phyloP scores from a whole-genome alignment of 2,888 invertebrate genomes.

The Globia sparganii region DNA sequence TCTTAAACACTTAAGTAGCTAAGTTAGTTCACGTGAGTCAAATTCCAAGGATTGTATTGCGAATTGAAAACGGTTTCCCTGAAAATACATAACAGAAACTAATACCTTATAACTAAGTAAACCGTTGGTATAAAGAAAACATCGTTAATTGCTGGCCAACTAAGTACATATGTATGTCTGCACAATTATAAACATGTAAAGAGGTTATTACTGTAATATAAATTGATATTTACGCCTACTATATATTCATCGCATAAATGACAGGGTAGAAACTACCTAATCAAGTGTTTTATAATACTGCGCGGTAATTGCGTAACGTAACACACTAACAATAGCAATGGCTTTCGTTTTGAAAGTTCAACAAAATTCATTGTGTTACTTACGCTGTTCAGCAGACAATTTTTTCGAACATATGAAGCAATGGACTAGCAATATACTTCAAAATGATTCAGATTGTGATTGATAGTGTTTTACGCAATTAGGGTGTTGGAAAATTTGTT shows the following conservation, averaged over 20 bases:
- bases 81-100: conserved; percentile 37
- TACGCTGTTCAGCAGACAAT: too few relatives aligned
- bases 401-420: not conserved
- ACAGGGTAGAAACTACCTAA: not conserved
- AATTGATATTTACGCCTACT: conserved; percentile 25
- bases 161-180: conserved; percentile 6
- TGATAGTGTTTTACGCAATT: too few relatives aligned
- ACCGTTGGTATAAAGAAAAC: conserved; percentile 19
- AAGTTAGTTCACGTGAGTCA: conserved; percentile 38
- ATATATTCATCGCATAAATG: conserved; percentile 22
- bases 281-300: not conserved
- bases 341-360: not conserved
- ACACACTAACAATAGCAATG: not conserved
- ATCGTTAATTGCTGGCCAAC: conserved; percentile 13
- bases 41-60: conserved; percentile 39
- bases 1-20: not conserved
- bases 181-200: conserved; percentile 33
- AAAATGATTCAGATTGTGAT: too few relatives aligned
- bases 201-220: conserved; percentile 16
- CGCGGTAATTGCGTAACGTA: not conserved
- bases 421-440: not conserved
- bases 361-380: too few relatives aligned
- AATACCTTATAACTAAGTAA: conserved; percentile 8
- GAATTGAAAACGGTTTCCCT: conserved; percentile 33
- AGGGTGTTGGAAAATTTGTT: not conserved